Conservation (phyloP, 1,140 invertebrate species). For the Sarcophaga peregrina region DNA sequence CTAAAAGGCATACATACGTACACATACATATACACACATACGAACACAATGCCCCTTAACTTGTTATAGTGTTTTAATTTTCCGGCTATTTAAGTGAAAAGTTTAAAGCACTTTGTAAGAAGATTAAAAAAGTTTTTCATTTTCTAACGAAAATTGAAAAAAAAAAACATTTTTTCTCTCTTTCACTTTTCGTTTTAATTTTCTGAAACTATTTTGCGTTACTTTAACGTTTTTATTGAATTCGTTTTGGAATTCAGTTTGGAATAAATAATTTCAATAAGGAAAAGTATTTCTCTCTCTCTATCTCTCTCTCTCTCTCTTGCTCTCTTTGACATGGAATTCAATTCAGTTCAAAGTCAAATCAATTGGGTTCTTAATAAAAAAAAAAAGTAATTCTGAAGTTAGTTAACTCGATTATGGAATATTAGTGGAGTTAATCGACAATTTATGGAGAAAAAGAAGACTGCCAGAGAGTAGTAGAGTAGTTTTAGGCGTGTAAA, state of each 20-base stretch:
- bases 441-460: no score
- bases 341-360: no score
- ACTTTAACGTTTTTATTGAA: not conserved
- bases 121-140: slow-evolving; percentile 41
- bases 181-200: not conserved
- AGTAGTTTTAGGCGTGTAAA: no score
- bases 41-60: not conserved
- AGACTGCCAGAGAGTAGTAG: no score
- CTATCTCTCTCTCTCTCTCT: no score
- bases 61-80: slow-evolving; percentile 41
- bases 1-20: not conserved
- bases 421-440: no score
- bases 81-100: slow-evolving; percentile 41
- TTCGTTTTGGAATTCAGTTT: slow-evolving; percentile 22
- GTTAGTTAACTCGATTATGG: no score
- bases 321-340: no score
- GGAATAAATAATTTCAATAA: not conserved
- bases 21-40: not conserved
- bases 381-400: no score
- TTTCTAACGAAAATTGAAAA: not conserved
- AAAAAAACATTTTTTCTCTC: not conserved
- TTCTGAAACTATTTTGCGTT: not conserved
- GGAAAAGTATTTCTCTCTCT: not conserved
- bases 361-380: no score
- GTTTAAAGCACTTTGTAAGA: slow-evolving; percentile 39